Evolutionary conservation across 2,797 vertebrate genomes (phyloP), one percentile per base, ranked within the genome.

Genomic region (Falco peregrinus): DNA sequence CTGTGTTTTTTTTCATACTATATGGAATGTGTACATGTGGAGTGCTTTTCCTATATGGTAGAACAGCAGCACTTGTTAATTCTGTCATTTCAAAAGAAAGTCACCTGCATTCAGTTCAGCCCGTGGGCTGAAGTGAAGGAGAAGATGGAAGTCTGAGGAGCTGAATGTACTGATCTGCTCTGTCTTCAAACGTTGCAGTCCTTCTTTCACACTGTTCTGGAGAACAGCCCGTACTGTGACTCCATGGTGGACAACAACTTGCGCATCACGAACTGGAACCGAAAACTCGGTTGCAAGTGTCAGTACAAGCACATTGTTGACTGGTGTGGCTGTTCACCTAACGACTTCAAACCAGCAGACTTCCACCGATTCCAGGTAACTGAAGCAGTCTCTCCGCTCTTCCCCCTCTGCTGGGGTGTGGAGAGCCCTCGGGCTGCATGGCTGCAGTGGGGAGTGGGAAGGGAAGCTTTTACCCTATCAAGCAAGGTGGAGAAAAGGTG

Each of bases 231-330:
- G 0, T 98, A 97, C 96, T 99, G 99, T 26, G 98, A 98, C 92
- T 98, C 98, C 95, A 98, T 99, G 98, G 99, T 99, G 96, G 99
- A 99, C 97, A 99, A 99, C 98, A 99, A 99, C 96, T 97, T 99
- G 96, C 97, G 99, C 35, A 98, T 99, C 93, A 99, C 99, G 18
- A 99, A 99, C 98, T 99, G 99, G 99, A 99, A 99, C 98, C 98
- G 99, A 35, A 99, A 99, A 73, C 98, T 99, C 15, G 99, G 99
- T 29, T 99, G 99, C 77, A 99, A 99, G 87, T 99, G 99, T 47
- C 99, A 99, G 97, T 99, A 99, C 97, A 99, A 99, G 97, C 99
- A 99, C 97, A 99, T 99, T 8, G 99, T 99, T 80, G 99, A 99
- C 98, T 99, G 99, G 99, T 99, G 99, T 16, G 99, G 99, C 97